Evolutionary conservation across 2,888 invertebrate genomes (phyloP).

Genomic region (Nymphalis c-album): DNA sequence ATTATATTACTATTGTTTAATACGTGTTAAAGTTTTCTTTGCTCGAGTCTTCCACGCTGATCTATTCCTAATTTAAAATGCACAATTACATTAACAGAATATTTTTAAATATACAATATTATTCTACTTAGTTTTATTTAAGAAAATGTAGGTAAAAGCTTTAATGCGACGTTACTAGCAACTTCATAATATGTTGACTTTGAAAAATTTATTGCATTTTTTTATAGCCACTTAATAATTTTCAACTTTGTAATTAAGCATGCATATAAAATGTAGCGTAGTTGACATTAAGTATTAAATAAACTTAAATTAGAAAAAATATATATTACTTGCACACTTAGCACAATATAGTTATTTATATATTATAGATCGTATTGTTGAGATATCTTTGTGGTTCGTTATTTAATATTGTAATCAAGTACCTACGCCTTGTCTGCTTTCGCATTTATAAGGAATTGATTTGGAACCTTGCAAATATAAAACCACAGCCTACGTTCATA

Average conservation of each 20-base stretch:
- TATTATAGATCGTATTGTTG: slow-evolving; percentile 34
- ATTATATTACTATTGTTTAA: slow-evolving; percentile 1
- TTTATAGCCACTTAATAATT: neutral
- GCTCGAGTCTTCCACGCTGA: slow-evolving; percentile 32
- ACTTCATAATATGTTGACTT: slow-evolving; percentile 5
- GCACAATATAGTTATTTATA: slow-evolving; percentile 62
- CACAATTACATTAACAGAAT: slow-evolving; percentile 25
- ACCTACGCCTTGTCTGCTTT: slow-evolving; percentile 19
- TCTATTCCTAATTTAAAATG: slow-evolving; percentile 26
- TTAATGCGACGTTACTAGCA: slow-evolving; percentile 10
- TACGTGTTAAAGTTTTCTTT: slow-evolving; percentile 32
- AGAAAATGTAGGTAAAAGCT: slow-evolving; percentile 26
- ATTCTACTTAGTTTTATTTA: slow-evolving; percentile 15
- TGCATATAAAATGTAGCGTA: slow-evolving; percentile 30
- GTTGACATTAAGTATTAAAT: slow-evolving; percentile 43
- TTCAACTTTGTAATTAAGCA: slow-evolving; percentile 18
- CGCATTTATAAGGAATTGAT: slow-evolving; percentile 33
- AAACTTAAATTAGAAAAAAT: slow-evolving; percentile 47
- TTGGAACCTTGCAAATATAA: slow-evolving; percentile 8
- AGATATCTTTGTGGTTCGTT: slow-evolving; percentile 36
- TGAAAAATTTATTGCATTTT: neutral
- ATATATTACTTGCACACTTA: slow-evolving; percentile 62
- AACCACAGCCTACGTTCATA: slow-evolving; percentile 18
- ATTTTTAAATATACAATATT: slow-evolving; percentile 15
- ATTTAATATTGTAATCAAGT: slow-evolving; percentile 34